Conservation (phyloP, 2,888 invertebrate genomes). For the Pandemis corylana region DNA sequence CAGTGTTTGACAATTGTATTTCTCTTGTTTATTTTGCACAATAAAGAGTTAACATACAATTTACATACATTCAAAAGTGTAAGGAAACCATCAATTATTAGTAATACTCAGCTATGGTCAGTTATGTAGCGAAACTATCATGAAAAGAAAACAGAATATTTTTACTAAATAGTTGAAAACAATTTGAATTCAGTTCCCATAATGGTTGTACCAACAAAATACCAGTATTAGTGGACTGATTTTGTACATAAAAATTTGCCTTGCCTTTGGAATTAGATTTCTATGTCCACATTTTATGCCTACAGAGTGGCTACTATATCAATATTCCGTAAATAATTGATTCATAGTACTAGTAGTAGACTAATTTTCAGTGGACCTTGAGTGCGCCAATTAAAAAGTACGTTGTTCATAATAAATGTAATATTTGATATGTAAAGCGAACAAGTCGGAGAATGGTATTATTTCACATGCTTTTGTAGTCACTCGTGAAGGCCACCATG, state of each 20-base stretch:
- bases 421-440: conserved; percentile 8
- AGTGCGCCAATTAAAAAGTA: conserved; percentile 10
- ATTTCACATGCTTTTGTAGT: conserved; percentile 39
- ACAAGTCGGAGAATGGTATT: conserved; percentile 21
- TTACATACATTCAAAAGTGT: too few species aligned
- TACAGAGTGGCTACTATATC: neutral
- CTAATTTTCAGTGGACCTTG: neutral
- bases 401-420: neutral
- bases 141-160: too few species aligned
- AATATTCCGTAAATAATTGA: conserved; percentile 13
- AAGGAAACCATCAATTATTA: neutral
- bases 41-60: too few species aligned
- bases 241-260: neutral
- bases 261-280: neutral
- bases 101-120: too few species aligned
- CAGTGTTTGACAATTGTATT: too few species aligned
- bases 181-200: too few species aligned
- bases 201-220: too few species aligned
- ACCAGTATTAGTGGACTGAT: too few species aligned
- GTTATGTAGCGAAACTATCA: too few species aligned
- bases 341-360: neutral
- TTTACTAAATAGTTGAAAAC: too few species aligned
- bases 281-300: neutral
- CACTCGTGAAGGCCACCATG: conserved; percentile 34
- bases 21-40: too few species aligned